phyloP scores from a whole-genome alignment of 2,797 vertebrate genomes.

The Tragelaphus eurycerus region DNA sequence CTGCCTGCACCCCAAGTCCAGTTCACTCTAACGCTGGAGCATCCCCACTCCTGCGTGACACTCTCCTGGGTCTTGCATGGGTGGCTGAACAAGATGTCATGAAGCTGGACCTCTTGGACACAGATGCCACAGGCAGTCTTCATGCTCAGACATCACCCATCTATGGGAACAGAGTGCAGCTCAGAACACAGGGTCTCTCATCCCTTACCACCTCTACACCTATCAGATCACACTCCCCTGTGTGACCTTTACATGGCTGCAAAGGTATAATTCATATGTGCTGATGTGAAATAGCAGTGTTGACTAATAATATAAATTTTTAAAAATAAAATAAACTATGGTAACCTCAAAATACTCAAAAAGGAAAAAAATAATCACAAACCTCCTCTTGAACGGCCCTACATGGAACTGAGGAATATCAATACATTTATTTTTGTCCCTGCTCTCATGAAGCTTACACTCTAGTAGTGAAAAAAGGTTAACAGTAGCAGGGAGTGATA shows the following conservation, averaged over 20 bases:
- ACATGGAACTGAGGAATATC: neutral
- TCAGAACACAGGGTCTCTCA: neutral
- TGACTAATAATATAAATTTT: neutral
- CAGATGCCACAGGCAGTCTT: neutral
- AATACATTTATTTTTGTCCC: neutral
- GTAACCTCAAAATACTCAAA: neutral
- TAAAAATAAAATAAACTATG: neutral
- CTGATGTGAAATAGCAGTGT: neutral
- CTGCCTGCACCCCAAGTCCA: neutral
- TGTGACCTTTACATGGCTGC: neutral
- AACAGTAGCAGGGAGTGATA: neutral
- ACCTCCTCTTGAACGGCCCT: neutral
- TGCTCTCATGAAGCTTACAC: neutral
- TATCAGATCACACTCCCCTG: neutral
- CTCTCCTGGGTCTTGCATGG: neutral
- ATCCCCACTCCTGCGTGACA: neutral
- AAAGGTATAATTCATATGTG: neutral
- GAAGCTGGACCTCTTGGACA: neutral
- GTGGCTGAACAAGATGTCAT: neutral
- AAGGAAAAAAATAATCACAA: neutral
- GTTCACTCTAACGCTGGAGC: neutral
- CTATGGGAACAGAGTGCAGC: neutral
- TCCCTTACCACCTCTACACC: neutral
- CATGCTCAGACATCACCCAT: neutral
- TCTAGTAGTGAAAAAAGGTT: neutral